These are phyloP conservation scores for Dipodomys ordii DNA, from an alignment of 2,113 vertebrate species.

Conservation along the genomic window DNA sequence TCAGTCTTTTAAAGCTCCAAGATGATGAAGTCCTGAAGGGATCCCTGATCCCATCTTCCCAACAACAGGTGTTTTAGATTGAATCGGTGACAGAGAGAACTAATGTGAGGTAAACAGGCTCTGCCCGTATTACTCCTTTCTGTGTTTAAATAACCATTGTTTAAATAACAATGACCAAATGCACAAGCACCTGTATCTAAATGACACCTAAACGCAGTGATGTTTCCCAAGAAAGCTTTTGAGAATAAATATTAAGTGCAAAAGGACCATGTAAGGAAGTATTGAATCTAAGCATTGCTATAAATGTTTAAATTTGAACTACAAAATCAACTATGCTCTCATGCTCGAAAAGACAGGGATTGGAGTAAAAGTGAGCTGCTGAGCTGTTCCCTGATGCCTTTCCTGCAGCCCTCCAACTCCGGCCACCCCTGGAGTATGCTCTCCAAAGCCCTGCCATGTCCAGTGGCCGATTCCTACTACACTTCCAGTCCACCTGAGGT, in stretches of 20 bases:
- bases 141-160: neutral
- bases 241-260: neutral
- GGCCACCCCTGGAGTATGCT: too few species aligned
- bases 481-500: neutral
- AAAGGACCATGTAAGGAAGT: neutral
- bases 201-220: neutral
- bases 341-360: neutral
- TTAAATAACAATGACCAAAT: neutral
- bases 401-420: neutral
- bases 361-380: neutral
- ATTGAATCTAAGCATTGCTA: neutral
- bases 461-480: neutral
- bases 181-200: neutral
- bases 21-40: neutral
- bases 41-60: neutral
- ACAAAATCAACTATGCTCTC: neutral
- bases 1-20: neutral
- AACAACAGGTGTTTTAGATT: neutral
- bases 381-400: neutral
- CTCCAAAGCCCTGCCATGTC: fast-evolving
- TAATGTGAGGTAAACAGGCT: neutral
- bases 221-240: neutral
- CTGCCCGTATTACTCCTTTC: neutral
- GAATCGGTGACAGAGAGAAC: neutral
- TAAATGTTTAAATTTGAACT: neutral